Evolutionary conservation across 2,888 invertebrate species (phyloP), one percentile per base, ranked within the genome.

Genomic region (Brachycybe producta): DNA sequence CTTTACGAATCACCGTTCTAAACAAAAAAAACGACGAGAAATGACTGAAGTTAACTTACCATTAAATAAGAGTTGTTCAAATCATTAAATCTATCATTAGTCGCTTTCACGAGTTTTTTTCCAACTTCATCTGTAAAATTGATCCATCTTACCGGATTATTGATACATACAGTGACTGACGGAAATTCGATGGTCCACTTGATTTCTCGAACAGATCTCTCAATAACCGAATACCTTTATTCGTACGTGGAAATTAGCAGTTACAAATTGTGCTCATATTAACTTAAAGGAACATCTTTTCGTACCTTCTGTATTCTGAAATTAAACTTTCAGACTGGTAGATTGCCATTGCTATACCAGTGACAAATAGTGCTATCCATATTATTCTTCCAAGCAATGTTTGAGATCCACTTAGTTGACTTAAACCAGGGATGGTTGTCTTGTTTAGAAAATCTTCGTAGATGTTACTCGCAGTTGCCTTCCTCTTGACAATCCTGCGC

Each of bases 311-410:
- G 40, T 40, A 48, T 19, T 48, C 48, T 7, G 15, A 28, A 30
- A 48, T 48, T 5, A 48, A 32, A 30, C 36, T 48, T 30, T 41
- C 35, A 13, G 48, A 48, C 19, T 48, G 48, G 17, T 48, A 48
- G 13, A 48, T 48, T 27, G 48, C 48, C 48, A 48, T 48, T 11
- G 27, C 39, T 23, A 48, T 48, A 8, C 48, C 48, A 21, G 28
- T 27, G n/a, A 48, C 15, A 19, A 48, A 48, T 24, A 48, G 19
- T 1, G 4, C 2, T 2, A 48, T 28, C 48, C 48, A 48, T 23
- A 39, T n/a, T 5, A 27, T 17, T 30, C 32, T 48, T 39, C 13
- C 23, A 15, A 48, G 26, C 7, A 5, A 13, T 3, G 40, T 32
- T n/a, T 48, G 39, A n/a, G 17, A 8, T 8, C 48, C 48, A 2